Evolutionary conservation across 1,140 invertebrate species (phyloP), one percentile per base, ranked within the genome.

Genomic region (Drosophila melanica): DNA sequence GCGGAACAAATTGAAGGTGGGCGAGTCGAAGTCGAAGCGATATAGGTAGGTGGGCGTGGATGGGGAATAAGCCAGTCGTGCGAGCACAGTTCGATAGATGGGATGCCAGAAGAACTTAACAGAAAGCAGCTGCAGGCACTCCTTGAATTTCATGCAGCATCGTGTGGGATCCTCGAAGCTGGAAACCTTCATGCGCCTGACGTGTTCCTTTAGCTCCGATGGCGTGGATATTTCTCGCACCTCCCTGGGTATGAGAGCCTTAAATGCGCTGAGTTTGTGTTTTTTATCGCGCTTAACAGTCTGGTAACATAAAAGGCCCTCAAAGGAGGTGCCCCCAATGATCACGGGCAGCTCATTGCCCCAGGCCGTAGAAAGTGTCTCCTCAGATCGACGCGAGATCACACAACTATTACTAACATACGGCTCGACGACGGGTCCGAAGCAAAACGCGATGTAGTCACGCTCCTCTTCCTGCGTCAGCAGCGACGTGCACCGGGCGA

Each of bases 41-140:
- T 93, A 93, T 0, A 93, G 77, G 65, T 91, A 93, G 10, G 93
- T 91, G 14, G 93, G 92, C n/a, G 80, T 80, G 1, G 51, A 77
- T 20, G 91, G 79, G 14, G 90, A 80, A 18, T 85, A 70, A 35
- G 77, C 59, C 4, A 81, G 58, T 12, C 82, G 79, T 0, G 90
- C 76, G 7, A 73, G 18, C 30, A 73, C 45, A 1, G 86, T 82
- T 14, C 87, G 81, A 51, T 93, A 87, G 5, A 92, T 84, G 18
- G 70, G 84, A 47, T 92, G 82, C 70, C 91, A 82, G 41, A 93
- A 92, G 5, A 84, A 66, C 20, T 85, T 87, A 9, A 90, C 76
- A 2, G 87, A 84, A 35, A 90, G 74, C 16, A 90, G 35, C 3
- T 91, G 65, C 4, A 90, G 55, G 41, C 68, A 81, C 58, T 85